These are phyloP conservation scores for Frankliniella fusca DNA, from an alignment of 2,888 invertebrate species.

Conservation along the genomic window DNA sequence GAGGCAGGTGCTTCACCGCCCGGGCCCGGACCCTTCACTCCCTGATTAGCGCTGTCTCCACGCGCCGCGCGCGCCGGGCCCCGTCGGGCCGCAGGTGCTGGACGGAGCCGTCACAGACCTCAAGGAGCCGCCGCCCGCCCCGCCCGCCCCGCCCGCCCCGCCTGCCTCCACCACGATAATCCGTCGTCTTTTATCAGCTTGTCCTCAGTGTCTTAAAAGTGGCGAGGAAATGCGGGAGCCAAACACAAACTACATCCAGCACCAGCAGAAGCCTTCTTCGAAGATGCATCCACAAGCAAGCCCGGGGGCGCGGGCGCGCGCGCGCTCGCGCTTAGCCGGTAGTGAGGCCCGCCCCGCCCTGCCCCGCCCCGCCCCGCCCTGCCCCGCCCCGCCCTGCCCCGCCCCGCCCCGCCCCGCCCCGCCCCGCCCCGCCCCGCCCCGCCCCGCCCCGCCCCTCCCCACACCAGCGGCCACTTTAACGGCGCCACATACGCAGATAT, in stretches of 20 bases:
- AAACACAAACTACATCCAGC: neutral
- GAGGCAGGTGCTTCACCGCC: neutral
- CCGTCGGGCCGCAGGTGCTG: neutral
- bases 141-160: neutral
- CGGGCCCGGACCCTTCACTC: too few relatives aligned
- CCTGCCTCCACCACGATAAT: neutral
- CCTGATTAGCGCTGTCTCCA: too few relatives aligned
- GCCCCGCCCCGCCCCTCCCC: neutral
- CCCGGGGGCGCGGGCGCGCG: neutral
- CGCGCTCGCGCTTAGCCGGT: neutral
- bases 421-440: too few relatives aligned
- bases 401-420: too few relatives aligned
- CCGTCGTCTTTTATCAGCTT: neutral
- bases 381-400: too few relatives aligned
- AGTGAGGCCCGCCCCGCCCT: too few relatives aligned
- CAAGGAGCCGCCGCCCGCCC: neutral
- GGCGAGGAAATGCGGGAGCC: neutral
- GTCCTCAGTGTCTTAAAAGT: neutral
- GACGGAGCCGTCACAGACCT: neutral
- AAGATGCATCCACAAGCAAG: neutral
- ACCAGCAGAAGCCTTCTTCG: neutral
- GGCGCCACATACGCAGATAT: conserved; percentile 16
- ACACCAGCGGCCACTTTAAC: neutral
- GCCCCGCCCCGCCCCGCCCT: neutral
- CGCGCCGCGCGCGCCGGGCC: neutral